Conservation (phyloP, 2,888 invertebrate genomes). For the Linyphia triangularis region DNA sequence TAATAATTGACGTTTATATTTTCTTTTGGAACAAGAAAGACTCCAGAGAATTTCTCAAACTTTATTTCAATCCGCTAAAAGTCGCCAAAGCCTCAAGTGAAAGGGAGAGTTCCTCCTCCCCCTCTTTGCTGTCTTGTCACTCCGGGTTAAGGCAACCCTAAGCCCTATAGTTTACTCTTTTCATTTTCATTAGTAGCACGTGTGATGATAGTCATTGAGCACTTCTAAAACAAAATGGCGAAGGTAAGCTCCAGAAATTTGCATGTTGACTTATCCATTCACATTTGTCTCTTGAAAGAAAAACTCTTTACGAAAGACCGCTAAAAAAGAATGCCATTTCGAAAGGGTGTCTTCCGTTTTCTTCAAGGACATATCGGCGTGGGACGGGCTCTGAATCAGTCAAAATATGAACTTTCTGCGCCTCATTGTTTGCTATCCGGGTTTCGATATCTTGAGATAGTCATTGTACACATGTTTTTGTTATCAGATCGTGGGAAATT, state of each 20-base stretch:
- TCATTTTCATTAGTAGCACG: background rate
- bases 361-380: slow-evolving; percentile 50
- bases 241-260: background rate
- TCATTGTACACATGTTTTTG: background rate
- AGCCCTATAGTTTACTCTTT: background rate
- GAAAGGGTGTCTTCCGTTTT: background rate
- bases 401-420: background rate
- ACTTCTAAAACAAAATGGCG: background rate
- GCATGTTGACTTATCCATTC: background rate
- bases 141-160: background rate
- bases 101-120: background rate
- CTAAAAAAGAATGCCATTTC: background rate
- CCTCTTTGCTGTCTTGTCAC: slow-evolving; percentile 7
- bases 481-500: background rate
- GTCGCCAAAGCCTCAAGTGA: slow-evolving; percentile 1
- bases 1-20: too few relatives aligned
- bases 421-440: background rate
- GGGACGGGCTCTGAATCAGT: slow-evolving; percentile 14
- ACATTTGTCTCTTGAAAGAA: background rate
- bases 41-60: too few relatives aligned
- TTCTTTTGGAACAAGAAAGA: too few relatives aligned
- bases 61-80: background rate
- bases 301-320: background rate
- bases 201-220: background rate
- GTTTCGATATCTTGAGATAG: background rate